Evolutionary conservation across 2,888 invertebrate genomes (phyloP).

Genomic region (Anorthoa munda): DNA sequence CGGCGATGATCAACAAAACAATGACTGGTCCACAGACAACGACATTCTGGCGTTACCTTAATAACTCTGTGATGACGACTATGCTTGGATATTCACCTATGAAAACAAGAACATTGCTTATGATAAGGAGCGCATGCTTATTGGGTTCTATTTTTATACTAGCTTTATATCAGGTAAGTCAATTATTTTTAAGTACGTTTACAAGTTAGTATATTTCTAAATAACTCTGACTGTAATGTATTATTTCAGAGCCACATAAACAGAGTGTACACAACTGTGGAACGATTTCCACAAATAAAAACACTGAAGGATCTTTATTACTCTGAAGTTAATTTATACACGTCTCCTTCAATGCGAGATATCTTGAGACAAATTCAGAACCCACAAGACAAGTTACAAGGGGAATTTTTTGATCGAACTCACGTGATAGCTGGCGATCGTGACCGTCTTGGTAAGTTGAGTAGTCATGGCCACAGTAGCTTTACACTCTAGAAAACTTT

Average conservation of each 20-base stretch:
- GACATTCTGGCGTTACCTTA: too few relatives aligned
- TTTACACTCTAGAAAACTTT: not conserved
- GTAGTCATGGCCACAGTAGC: not conserved
- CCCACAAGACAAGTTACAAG: slow-evolving; percentile 50
- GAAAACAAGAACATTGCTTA: too few relatives aligned
- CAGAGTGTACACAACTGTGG: slow-evolving; percentile 75
- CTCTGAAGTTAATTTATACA: slow-evolving; percentile 64
- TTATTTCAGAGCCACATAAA: slow-evolving; percentile 76
- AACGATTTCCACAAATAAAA: slow-evolving; percentile 64
- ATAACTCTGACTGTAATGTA: not conserved
- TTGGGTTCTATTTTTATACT: too few relatives aligned
- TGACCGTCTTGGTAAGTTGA: slow-evolving; percentile 58
- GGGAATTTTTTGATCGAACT: slow-evolving; percentile 51
- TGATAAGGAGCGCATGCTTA: too few relatives aligned
- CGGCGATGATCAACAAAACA: too few relatives aligned
- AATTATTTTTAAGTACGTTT: too few relatives aligned
- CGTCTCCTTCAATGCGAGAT: slow-evolving; percentile 66
- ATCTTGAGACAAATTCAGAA: slow-evolving; percentile 62
- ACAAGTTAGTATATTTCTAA: too few relatives aligned
- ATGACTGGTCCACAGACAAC: too few relatives aligned
- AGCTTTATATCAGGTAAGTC: too few relatives aligned
- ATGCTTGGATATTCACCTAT: too few relatives aligned
- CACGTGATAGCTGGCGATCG: slow-evolving; percentile 28
- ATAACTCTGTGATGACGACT: too few relatives aligned
- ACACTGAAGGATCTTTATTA: slow-evolving; percentile 69